Evolutionary conservation across 2,888 invertebrate genomes (phyloP), one percentile per base, ranked within the genome.

Genomic region (Salpingus planirostris): DNA sequence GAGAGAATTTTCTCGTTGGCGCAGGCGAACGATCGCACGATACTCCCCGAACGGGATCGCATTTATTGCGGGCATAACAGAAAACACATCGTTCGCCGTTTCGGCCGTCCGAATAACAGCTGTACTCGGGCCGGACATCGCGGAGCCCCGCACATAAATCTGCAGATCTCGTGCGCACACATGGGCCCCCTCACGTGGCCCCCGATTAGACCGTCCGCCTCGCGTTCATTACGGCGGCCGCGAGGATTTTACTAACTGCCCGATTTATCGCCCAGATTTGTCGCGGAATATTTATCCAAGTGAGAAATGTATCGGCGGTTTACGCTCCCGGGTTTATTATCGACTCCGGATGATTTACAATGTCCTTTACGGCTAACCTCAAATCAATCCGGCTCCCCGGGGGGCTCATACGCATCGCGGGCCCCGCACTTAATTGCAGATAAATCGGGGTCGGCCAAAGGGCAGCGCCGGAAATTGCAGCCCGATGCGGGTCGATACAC

Each of bases 131-230:
- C 46, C 40, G 44, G 43, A 48, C 43, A 36, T 40, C 36, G 49
- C 38, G 38, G 44, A 43, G 40, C 42, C 43, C 48, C 43, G 42
- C 49, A 46, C 39, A 52, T 52, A 58, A 57, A 58, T 58, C 46
- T 54, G 41, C 51, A 38, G 43, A 45, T 45, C 46, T 49, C 51
- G 48, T 47, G 43, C 44, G 47, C 47, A 53, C 60, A 62, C 52
- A 59, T 59, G 60, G 55, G 58, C 51, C 53, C n/a, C n/a, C 52
- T 47, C 55, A 57, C 57, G 58, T 55, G 57, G 53, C 52, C 56
- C 58, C 59, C 62, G 59, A 60, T 62, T 63, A 62, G 62, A 62
- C 60, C 60, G 61, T 63, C 62, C 61, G 62, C 60, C 59, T 60
- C 60, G 53, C 59, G 60, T 60, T 61, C 59, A 58, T 61, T 60